Base-by-base conservation (phyloP, 2,888 invertebrate genomes). In the Trichogramma dendrolimi region DNA sequence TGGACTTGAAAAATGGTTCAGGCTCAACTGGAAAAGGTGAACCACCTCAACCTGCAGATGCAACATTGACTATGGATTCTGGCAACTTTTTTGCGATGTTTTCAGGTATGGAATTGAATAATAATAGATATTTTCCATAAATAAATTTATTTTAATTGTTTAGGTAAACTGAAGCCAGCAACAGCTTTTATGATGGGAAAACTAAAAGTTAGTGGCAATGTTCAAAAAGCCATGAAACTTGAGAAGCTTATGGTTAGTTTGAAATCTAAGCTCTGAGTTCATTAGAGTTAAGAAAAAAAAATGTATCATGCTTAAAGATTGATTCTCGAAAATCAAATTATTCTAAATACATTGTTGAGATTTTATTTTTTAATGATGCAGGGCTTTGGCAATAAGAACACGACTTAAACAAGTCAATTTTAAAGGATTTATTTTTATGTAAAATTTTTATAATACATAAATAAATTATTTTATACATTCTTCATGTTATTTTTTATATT, bases 101-200 rank as follows among this genome's bases (percentile, higher is more conserved):
- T 75, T 82, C 87, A 56, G 92, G 92, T 81, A 75, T 48, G 55
- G 43, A 52, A 4, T 61, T 52, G 53, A 5, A 55, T 47, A 58
- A 40, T 50, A 8, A n/a, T 39, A 55, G 53, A 61, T 52, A 27
- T 46, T 6, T 51, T 47, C 27, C 39, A 42, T 52, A 27, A 46
- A 27, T 43, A 3, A 43, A 10, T 52, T 11, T 11, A 27, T 10
- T 42, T 50, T 52, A 6, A 55, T 61, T 64, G 70, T 77, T 42
- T 77, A 84, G 92, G 93, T 46, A 91, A 95, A 81, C 74, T 96
- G 69, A 96, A 94, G 75, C 91, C 98, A 3, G 88, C 96, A 0
- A 86, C 88, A 2, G 97, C 98, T 0, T 96, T 95, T 80, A 96
- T 98, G 95, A 89, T 89, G 75, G 97, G 97, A 57, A 96, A 96